These are phyloP conservation scores for Huso huso DNA, from an alignment of 2,797 vertebrate species.

Conservation along the genomic window DNA sequence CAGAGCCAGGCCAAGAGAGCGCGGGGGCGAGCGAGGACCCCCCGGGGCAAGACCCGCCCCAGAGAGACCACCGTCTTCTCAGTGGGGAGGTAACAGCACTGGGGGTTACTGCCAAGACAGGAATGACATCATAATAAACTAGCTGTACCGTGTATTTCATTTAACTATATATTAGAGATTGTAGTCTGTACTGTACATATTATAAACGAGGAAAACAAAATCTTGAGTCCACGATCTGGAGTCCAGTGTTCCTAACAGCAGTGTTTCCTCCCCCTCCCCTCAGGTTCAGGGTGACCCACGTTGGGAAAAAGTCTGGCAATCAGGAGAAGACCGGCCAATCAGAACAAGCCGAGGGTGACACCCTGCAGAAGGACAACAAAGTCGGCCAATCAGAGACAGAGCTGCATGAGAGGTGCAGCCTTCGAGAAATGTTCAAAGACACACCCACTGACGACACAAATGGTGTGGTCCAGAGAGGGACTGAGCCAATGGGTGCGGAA, in stretches of 20 bases:
- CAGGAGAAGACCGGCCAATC: slow-evolving; percentile 51
- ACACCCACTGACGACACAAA: slow-evolving; percentile 47
- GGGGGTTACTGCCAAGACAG: not conserved
- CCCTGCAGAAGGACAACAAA: slow-evolving; percentile 33
- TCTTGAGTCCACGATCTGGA: not conserved
- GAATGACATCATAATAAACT: not conserved
- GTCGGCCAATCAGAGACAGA: slow-evolving; percentile 6
- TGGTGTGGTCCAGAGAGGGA: slow-evolving; percentile 32
- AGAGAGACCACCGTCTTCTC: slow-evolving; percentile 88
- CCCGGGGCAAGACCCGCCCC: slow-evolving; percentile 62
- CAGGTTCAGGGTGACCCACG: slow-evolving; percentile 86
- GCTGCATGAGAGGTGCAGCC: slow-evolving; percentile 43
- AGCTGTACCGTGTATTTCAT: too few species aligned
- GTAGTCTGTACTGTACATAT: not conserved
- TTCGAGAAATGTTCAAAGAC: slow-evolving; percentile 61
- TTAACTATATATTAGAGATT: not conserved
- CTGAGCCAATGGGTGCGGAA: slow-evolving; percentile 42
- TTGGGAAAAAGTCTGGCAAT: slow-evolving; percentile 64
- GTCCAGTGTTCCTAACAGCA: too few species aligned
- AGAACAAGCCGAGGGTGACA: slow-evolving; percentile 38
- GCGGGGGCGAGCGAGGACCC: slow-evolving; percentile 68
- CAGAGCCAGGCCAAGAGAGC: slow-evolving; percentile 67
- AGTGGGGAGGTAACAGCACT: slow-evolving; percentile 74
- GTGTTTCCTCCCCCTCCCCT: not conserved
- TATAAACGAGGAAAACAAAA: not conserved